Conservation (phyloP, 2,888 invertebrate genomes). For the Cataglyphis altisquamis region DNA sequence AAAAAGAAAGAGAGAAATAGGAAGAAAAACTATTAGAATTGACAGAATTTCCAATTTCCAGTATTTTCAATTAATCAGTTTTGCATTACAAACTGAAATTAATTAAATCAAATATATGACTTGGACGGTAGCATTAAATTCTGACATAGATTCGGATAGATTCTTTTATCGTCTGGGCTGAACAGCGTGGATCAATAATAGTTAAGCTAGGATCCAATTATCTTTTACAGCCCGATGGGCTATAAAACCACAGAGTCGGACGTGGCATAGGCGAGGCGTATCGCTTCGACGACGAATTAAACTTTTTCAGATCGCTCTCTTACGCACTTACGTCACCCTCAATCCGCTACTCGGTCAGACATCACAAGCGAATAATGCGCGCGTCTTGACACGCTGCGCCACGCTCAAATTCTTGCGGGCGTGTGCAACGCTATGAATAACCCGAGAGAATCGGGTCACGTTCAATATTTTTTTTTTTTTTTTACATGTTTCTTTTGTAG, state of each 20-base stretch:
- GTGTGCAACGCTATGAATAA: slow-evolving; percentile 66
- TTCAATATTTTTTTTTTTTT: slow-evolving; percentile 69
- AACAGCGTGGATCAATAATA: slow-evolving; percentile 23
- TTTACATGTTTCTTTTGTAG: slow-evolving; percentile 56
- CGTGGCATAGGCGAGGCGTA: slow-evolving; percentile 28
- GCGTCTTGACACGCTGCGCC: background rate
- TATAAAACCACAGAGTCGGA: slow-evolving; percentile 8
- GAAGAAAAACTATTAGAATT: background rate
- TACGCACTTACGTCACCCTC: slow-evolving; percentile 37
- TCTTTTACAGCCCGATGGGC: slow-evolving; percentile 28
- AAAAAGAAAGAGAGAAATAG: too few species aligned
- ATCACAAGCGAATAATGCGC: slow-evolving; percentile 11
- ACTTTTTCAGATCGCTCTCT: slow-evolving; percentile 26
- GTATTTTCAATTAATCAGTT: slow-evolving; percentile 35
- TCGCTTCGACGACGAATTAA: slow-evolving; percentile 36
- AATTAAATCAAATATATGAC: slow-evolving; percentile 39
- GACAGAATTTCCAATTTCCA: slow-evolving; percentile 22
- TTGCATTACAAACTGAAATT: background rate
- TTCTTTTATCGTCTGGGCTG: slow-evolving; percentile 4
- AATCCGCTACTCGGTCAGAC: slow-evolving; percentile 12
- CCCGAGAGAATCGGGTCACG: slow-evolving; percentile 72
- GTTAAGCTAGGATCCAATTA: slow-evolving; percentile 44
- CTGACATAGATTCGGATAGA: slow-evolving; percentile 8
- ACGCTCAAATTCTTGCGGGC: slow-evolving; percentile 28
- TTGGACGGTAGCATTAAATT: background rate